Conservation (phyloP, 2,113 vertebrate genomes). For the Xenopus laevis region DNA sequence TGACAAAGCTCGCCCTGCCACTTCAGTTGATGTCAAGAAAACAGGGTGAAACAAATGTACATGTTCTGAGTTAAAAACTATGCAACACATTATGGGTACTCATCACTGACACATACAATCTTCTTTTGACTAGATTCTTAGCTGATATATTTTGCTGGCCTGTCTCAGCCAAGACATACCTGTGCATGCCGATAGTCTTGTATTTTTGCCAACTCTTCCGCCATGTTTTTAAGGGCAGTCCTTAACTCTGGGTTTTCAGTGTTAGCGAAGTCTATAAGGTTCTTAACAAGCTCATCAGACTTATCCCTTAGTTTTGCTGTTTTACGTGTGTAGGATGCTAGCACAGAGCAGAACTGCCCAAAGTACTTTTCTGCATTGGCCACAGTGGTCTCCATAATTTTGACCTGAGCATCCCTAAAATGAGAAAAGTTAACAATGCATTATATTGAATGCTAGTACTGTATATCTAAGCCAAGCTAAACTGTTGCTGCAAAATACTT, state of each 20-base stretch:
- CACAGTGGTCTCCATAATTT: slow-evolving; percentile 60
- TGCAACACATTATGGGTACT: too few relatives aligned
- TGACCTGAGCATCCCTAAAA: slow-evolving; percentile 56
- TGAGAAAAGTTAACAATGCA: background rate
- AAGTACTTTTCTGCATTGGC: slow-evolving; percentile 60
- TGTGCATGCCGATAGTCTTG: slow-evolving; percentile 66
- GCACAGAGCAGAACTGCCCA: slow-evolving; percentile 63
- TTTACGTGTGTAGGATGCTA: slow-evolving; percentile 64
- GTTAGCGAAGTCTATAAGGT: slow-evolving; percentile 58
- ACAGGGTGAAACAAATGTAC: too few relatives aligned
- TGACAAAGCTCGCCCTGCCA: too few relatives aligned
- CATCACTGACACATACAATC: too few relatives aligned
- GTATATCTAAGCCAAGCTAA: too few relatives aligned
- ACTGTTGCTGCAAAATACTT: too few relatives aligned
- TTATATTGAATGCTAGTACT: too few relatives aligned
- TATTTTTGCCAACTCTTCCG: slow-evolving; percentile 69
- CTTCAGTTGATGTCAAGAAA: too few relatives aligned
- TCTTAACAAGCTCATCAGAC: slow-evolving; percentile 62
- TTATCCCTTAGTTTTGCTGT: slow-evolving; percentile 65
- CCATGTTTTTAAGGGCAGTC: slow-evolving; percentile 61
- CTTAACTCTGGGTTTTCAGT: slow-evolving; percentile 56
- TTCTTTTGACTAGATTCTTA: too few relatives aligned
- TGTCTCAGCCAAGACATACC: slow-evolving; percentile 50
- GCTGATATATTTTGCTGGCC: too few relatives aligned
- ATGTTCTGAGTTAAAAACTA: too few relatives aligned